Base-by-base conservation (phyloP, 2,888 invertebrate species). In the Limnephilus marmoratus region DNA sequence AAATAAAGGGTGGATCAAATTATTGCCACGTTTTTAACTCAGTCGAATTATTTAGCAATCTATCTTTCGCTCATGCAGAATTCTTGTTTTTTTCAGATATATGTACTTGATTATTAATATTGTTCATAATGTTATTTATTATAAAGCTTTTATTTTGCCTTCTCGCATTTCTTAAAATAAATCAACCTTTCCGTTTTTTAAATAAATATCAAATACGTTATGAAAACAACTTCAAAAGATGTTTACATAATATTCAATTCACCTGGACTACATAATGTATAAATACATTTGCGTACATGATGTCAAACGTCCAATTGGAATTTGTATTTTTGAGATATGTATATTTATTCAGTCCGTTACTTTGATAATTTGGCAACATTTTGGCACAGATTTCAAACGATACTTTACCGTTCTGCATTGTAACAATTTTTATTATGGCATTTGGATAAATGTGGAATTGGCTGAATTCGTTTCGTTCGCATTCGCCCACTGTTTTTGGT, bases 391-490 rank as follows among this genome's bases (percentile, higher is more conserved):
- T 68, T 68, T 68, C 68, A 68, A 68, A 68, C 68, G 68, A n/a
- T 68, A 68, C 9, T 68, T 68, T 9, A 68, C 24, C 9, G n/a
- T n/a, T 68, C 68, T 68, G 68, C 68, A 68, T 24, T 68, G 68
- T 68, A 68, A 68, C 68, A n/a, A 83, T 83, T 37, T 83, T 83
- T 34, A 41, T 37, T 37, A 37, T 31, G 83, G 83, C 37, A 24
- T 37, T 37, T 83, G 37, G 31, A 37, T 83, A 37, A 83, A 83
- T 83, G 83, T 15, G 24, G 37, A 83, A 37, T 83, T 37, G 37
- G 83, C 37, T 34, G 83, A 37, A 37, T 34, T 83, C 83, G 68
- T 68, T 68, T 83, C 37, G 37, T 83, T 83, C 82, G 82, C 83
- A 9, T 83, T 83, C 82, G 82, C 82, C 83, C 37, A 83, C 83